Evolutionary conservation across 1,140 invertebrate species (phyloP), one percentile per base, ranked within the genome.

Genomic region (Diachasmimorpha longicaudata): DNA sequence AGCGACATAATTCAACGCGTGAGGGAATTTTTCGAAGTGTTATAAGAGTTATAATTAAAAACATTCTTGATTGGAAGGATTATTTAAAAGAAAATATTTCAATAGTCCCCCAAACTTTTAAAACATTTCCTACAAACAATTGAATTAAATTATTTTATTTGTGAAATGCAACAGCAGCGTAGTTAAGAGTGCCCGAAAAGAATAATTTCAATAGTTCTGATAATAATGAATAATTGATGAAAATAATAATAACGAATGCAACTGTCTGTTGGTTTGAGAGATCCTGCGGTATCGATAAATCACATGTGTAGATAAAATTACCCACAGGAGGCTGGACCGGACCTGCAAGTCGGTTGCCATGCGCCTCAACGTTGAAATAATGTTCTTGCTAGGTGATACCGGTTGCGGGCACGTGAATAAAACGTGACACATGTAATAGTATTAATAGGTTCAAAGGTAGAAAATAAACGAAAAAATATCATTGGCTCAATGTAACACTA

Each of bases 401-500:
- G 48, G 48, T 52, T 52, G 14, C 14, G 48, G 19, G n/a, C 48
- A 52, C 48, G 48, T 52, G 48, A n/a, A 52, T 52, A n/a, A 52
- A n/a, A 52, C 48, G 48, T 52, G 48, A 52, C 48, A 52, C 16
- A 16, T 52, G 48, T n/a, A 52, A 52, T n/a, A 19, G 48, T 52
- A 52, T 52, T 19, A 52, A 52, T 19, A 52, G n/a, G 14, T 52
- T 52, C 16, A 19, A 19, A 52, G 48, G 48, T n/a, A 52, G n/a
- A 52, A 16, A 52, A 52, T 13, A n/a, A 52, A n/a, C n/a, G n/a
- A 52, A 19, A 6, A 21, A 25, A 74, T 74, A 31, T 3, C 31
- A 69, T 19, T 52, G 67, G 44, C 5, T 13, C n/a, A 52, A 19
- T 63, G 52, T 9, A 66, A 71, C 48, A 67, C 44, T 70, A 97